Evolutionary conservation across 2,888 invertebrate genomes (phyloP), one percentile per base, ranked within the genome.

Genomic region (Marronus borbonicus): DNA sequence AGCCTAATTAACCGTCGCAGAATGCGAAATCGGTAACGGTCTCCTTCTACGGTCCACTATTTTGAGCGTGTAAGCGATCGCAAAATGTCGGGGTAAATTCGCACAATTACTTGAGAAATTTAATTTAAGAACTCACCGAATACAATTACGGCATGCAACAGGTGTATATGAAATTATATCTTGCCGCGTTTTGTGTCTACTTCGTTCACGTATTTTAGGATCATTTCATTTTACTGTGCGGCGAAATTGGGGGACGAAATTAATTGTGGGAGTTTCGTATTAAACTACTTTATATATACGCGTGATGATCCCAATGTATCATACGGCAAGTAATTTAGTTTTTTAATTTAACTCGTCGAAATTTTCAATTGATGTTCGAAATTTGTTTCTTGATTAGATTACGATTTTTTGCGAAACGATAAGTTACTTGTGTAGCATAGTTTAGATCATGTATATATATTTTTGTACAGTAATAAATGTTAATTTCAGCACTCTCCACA

Each of bases 81-180:
- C 36, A 52, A 72, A 72, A 72, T 72, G 28, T 36, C 72, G 72
- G 58, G 58, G 58, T 39, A 58, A 72, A 58, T 58, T 72, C 58
- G 24, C 39, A 20, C 72, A 39, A 72, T 72, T 72, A 72, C 72
- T 17, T 58, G 10, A 58, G 58, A 58, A 72, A 72, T 72, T 58
- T 72, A 72, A 72, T 72, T 39, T 55, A 72, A 52, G 17, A 12
- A 44, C 72, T 8, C 14, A 60, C 58, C 58, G 36, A 72, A 58
- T 36, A 72, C 72, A 72, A 72, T 72, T 58, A 72, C 58, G 7
- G n/a, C 39, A 20, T 44, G 72, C 72, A 72, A 72, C 72, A 72
- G 72, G 72, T 72, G 72, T 72, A 58, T 58, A 72, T 72, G 72
- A 72, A 72, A 44, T 55, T 68, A 50, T 68, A 68, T 49, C 50